Percentiles rank a stretch among this genome's conserved stretches.
These are phyloP conservation scores for Monoplex corrugatus DNA, from an alignment of 2,888 invertebrate species.

Conservation along the genomic window DNA sequence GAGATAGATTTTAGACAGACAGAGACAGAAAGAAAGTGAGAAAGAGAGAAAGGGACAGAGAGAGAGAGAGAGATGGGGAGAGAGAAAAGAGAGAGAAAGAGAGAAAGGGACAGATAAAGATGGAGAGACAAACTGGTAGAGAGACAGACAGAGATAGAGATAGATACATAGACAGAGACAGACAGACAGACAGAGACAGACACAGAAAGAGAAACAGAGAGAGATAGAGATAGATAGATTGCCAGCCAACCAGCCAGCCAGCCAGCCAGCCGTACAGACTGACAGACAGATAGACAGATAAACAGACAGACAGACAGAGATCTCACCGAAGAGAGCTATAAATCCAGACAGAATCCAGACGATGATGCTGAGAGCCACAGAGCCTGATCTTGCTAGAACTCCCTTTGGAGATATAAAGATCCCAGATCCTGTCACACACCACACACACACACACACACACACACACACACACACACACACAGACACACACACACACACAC, in stretches of 20 bases:
- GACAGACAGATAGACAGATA: too few species aligned
- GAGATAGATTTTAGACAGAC: slow-evolving; percentile 41
- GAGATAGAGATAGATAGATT: background rate
- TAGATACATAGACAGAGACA: background rate
- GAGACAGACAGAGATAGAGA: background rate
- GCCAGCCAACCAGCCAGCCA: background rate
- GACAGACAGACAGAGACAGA: background rate
- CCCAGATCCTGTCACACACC: background rate
- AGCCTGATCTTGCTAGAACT: background rate
- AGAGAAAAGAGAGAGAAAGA: background rate
- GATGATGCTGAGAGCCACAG: background rate
- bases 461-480: background rate
- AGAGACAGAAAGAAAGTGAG: slow-evolving; percentile 38
- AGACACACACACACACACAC: background rate
- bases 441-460: background rate
- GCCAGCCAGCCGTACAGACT: background rate
- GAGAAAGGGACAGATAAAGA: background rate
- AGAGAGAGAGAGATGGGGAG: slow-evolving; percentile 18
- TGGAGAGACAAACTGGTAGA: background rate
- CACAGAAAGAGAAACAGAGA: background rate
- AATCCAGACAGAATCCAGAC: too few species aligned
- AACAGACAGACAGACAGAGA: background rate
- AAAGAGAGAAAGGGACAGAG: slow-evolving; percentile 30
- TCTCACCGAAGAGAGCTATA: background rate
- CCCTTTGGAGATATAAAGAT: background rate